Evolutionary conservation across 2,888 invertebrate species (phyloP).

Genomic region (Lymantria monacha): DNA sequence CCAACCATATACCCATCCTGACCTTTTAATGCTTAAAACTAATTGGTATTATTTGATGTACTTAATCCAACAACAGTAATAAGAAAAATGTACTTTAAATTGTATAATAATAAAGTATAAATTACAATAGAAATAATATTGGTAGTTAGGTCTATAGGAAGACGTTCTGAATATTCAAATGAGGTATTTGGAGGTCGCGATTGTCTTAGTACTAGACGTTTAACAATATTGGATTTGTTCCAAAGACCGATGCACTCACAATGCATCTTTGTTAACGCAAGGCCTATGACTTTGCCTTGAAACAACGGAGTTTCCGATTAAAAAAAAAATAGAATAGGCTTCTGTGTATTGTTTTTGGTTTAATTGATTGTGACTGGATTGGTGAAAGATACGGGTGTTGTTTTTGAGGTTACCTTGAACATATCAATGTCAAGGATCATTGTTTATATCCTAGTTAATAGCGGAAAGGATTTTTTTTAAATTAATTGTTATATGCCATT

Average conservation of each 20-base stretch:
- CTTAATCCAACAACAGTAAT: constrained; percentile 25
- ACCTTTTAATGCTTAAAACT: constrained; percentile 59
- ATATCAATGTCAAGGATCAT: too few relatives aligned
- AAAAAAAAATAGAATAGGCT: constrained; percentile 45
- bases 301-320: constrained; percentile 51
- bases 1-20: constrained; percentile 63
- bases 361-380: constrained; percentile 38
- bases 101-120: constrained; percentile 6
- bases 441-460: too few relatives aligned
- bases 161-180: constrained; percentile 58
- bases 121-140: constrained; percentile 12
- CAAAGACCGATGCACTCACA: constrained; percentile 67
- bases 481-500: too few relatives aligned
- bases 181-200: constrained; percentile 77
- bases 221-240: constrained; percentile 80
- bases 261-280: constrained; percentile 77
- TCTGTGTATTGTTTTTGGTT: constrained; percentile 49
- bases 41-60: constrained; percentile 53
- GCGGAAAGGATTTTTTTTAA: too few relatives aligned
- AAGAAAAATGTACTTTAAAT: constrained; percentile 21
- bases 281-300: constrained; percentile 65
- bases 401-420: neutral
- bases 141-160: constrained; percentile 38
- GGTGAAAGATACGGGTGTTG: constrained; percentile 31
- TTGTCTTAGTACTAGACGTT: constrained; percentile 53